Conservation (phyloP, 2,113 vertebrate species). For the Pyxicephalus adspersus region DNA sequence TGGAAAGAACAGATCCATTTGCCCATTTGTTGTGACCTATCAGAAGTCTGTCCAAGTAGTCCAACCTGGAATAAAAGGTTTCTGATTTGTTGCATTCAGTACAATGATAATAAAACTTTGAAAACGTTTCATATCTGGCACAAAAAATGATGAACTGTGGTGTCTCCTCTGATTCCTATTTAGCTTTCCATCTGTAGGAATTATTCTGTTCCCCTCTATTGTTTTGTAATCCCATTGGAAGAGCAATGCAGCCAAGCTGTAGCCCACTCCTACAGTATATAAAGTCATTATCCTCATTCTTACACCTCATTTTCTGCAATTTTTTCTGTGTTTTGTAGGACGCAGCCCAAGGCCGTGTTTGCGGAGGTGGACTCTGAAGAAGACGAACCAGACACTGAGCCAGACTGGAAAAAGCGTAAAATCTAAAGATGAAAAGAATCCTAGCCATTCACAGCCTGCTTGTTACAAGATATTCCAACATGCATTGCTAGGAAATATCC, state of each 20-base stretch:
- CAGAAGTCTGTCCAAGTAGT: too few relatives aligned
- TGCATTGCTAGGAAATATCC: too few relatives aligned
- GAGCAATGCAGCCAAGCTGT: neutral
- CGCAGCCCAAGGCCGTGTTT: slow-evolving; percentile 91
- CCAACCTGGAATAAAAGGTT: too few relatives aligned
- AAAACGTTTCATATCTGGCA: neutral
- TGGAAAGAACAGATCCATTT: too few relatives aligned
- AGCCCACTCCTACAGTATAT: neutral
- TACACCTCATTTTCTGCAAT: slow-evolving; percentile 8
- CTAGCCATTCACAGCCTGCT: too few relatives aligned
- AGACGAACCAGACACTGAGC: slow-evolving; percentile 88
- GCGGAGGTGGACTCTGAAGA: slow-evolving; percentile 90
- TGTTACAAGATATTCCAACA: too few relatives aligned
- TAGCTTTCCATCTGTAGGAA: neutral
- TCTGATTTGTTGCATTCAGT: too few relatives aligned
- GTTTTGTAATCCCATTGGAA: slow-evolving; percentile 6
- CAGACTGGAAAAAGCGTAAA: slow-evolving; percentile 98
- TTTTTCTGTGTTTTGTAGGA: slow-evolving; percentile 75
- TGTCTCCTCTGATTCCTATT: neutral
- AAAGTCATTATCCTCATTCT: neutral
- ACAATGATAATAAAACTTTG: too few relatives aligned
- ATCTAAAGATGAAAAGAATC: slow-evolving; percentile 76
- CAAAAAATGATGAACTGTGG: neutral
- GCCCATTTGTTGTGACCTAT: too few relatives aligned
- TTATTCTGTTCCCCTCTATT: neutral